Base-by-base conservation (phyloP, 2,888 invertebrate species). In the Dyspetes luteomarginatus region DNA sequence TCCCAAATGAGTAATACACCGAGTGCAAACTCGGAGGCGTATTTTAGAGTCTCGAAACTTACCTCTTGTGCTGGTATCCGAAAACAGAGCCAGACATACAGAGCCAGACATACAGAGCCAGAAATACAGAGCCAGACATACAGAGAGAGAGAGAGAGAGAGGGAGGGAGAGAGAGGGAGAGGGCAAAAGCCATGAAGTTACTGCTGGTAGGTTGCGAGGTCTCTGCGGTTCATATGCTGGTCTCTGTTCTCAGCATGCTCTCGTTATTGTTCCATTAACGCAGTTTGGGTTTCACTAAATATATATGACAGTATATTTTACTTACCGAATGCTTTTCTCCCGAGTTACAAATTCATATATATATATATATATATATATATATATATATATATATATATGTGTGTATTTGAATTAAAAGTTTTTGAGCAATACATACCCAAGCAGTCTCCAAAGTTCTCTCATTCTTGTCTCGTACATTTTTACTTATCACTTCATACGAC, bases 201-300 rank as follows among this genome's bases (percentile, higher is more conserved):
- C 60, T 28, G 15, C 48, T 45, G 28, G 7, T n/a, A n/a, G 48
- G 2, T 15, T 36, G 36, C 30, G 50, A 12, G 64, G 71, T 58
- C 36, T 55, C 45, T 41, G 76, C 22, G 71, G 71, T 77, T 73
- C 77, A 41, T n/a, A n/a, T 48, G 72, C 50, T 71, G 65, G 58
- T 71, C 55, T 74, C 69, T 55, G 24, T 41, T 68, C 45, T 55
- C 24, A 52, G 52, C 76, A 36, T 28, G 65, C 36, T 68, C 81
- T 77, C 76, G 73, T 81, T 81, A 77, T 81, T 77, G 72, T 81
- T 77, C 77, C 72, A 77, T 81, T 81, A 80, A 76, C 76, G 80
- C 56, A 64, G 64, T 69, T n/a, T 24, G 48, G 52, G 50, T 43
- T 75, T 56, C 43, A 52, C 52, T 43, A 43, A 4, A 45, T 12